Base-by-base conservation (phyloP, 2,888 invertebrate species). In the Trypoxylon attenuatum region DNA sequence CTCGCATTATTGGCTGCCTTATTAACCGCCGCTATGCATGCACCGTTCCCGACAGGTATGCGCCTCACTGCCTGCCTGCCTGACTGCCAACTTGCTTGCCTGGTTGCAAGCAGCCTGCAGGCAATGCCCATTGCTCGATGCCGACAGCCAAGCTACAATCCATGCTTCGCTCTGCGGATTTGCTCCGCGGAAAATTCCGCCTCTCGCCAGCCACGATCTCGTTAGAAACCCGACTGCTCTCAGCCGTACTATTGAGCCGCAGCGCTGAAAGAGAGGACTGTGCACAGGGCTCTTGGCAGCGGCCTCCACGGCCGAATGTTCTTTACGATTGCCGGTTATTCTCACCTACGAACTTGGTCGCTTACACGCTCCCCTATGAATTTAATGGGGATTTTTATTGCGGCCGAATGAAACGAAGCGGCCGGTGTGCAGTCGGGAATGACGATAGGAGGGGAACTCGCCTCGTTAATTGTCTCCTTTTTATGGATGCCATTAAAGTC, bases 1-100 rank as follows among this genome's bases (percentile, higher is more conserved):
- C 73, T 76, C 73, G 76, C 80, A 76, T 84, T 83, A 84, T 83
- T 83, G 81, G 81, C 80, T 80, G 77, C 80, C 78, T 83, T 83
- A 81, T 83, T 80, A 79, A 83, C 77, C 74, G 76, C 72, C 56
- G 76, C 68, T 55, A 59, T 57, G 65, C 53, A 47, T 55, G 46
- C 67, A 51, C 13, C 47, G 54, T 51, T 39, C 49, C 39, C 15
- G 61, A 45, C 66, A 55, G 68, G 66, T 65, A 39, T 51, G 15
- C 41, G 41, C 39, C 39, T 3, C 33, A 13, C n/a, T 10, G 19
- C 41, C 41, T 15, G 16, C 41, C 13, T 15, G n/a, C 33, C 33
- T n/a, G 33, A 41, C 16, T 15, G 16, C 16, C 5, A 18, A 5
- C 19, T 41, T 41, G 19, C 41, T 16, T 13, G 33, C 33, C 33